Conservation (phyloP, 2,113 vertebrate genomes). For the Elgaria multicarinata region DNA sequence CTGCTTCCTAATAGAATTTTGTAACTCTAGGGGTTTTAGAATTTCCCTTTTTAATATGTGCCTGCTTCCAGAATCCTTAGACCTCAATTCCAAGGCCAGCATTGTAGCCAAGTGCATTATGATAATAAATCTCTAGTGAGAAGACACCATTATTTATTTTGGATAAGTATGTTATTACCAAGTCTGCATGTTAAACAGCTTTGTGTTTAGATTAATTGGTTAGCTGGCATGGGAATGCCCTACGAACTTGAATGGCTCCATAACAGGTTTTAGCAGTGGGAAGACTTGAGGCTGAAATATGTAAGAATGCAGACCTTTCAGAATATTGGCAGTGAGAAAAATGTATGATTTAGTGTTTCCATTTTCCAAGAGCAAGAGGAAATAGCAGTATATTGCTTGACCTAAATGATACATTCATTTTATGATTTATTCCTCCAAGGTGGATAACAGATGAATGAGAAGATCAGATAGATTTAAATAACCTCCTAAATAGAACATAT, state of each 20-base stretch:
- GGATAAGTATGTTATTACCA: conserved; percentile 17
- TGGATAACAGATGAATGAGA: conserved; percentile 24
- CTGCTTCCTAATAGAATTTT: conserved; percentile 46
- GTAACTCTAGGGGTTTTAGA: conserved; percentile 40
- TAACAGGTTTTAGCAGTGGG: conserved; percentile 57
- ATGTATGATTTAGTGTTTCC: conserved; percentile 65
- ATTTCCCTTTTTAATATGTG: conserved; percentile 34
- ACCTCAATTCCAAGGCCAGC: conserved; percentile 53
- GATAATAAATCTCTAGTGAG: conserved; percentile 57
- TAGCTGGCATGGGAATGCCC: conserved; percentile 45
- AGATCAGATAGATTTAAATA: conserved; percentile 23
- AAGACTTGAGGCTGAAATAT: conserved; percentile 54
- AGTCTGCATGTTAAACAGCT: conserved; percentile 39
- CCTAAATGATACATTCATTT: conserved; percentile 59
- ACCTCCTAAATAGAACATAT: neutral
- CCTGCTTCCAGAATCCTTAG: neutral
- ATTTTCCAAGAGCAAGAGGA: conserved; percentile 58
- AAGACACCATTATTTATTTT: conserved; percentile 50
- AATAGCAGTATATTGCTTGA: conserved; percentile 58
- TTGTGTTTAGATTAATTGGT: conserved; percentile 35
- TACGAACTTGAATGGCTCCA: conserved; percentile 19
- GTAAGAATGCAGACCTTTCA: conserved; percentile 66
- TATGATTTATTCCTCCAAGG: conserved; percentile 29
- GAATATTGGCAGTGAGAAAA: conserved; percentile 58
- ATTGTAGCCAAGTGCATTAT: conserved; percentile 37